phyloP scores from a whole-genome alignment of 2,113 vertebrate species.

The Trachemys scripta region DNA sequence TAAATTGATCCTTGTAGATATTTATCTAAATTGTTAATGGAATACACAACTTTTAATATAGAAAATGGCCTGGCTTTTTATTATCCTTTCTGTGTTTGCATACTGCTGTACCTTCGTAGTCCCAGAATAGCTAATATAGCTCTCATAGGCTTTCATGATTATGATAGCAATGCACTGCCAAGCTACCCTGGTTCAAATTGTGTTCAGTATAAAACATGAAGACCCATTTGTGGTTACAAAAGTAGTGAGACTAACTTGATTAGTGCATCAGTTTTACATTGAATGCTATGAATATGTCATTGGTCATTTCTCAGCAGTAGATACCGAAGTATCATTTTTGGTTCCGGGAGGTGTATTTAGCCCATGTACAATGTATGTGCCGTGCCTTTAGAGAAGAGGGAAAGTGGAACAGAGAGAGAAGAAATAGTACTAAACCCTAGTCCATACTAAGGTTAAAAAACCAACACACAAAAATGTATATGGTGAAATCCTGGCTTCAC shows the following conservation, averaged over 20 bases:
- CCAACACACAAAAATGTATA: not conserved
- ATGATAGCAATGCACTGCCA: conserved; percentile 52
- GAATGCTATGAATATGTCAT: not conserved
- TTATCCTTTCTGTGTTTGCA: conserved; percentile 13
- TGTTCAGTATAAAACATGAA: conserved; percentile 45
- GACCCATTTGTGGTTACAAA: conserved; percentile 50
- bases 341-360: rapidly evolving
- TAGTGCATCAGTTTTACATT: not conserved
- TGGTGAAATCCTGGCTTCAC: not conserved
- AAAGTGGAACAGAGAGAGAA: not conserved
- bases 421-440: not conserved
- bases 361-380: rapidly evolving
- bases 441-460: not conserved
- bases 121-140: conserved; percentile 39
- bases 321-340: not conserved
- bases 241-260: conserved; percentile 68
- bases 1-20: conserved; percentile 62
- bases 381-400: not conserved
- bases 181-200: conserved; percentile 19
- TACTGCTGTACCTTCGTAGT: conserved; percentile 34
- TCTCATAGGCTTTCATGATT: conserved; percentile 40
- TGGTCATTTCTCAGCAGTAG: conserved; percentile 17
- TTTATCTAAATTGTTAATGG: conserved; percentile 20
- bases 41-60: conserved; percentile 26
- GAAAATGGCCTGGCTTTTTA: conserved; percentile 27